Evolutionary conservation across 2,113 vertebrate genomes (phyloP).

Genomic region (Rhineura floridana): DNA sequence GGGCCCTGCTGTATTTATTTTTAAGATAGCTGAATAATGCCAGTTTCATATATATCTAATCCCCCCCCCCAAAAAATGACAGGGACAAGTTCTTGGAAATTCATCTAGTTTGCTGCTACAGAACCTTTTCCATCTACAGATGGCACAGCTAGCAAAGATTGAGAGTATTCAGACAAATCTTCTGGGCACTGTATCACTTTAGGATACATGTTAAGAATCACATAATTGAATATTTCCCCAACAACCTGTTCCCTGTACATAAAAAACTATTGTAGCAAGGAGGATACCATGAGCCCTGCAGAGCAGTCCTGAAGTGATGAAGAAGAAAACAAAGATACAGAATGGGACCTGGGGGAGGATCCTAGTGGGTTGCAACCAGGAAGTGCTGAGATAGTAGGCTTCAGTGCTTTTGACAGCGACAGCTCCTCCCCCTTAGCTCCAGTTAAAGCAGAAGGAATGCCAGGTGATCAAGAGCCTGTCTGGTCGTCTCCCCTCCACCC

Average conservation of each 20-base stretch:
- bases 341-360: no score
- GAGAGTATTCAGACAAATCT: constrained; percentile 84
- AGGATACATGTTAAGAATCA: background rate
- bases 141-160: constrained; percentile 88
- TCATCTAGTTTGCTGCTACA: constrained; percentile 84
- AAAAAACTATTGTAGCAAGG: background rate
- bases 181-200: background rate
- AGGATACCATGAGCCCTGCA: no score
- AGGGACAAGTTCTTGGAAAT: constrained; percentile 85
- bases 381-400: no score
- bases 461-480: no score
- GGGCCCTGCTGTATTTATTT: background rate
- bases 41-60: background rate
- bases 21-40: background rate
- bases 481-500: no score
- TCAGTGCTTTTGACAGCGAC: no score
- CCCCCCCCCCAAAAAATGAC: constrained; percentile 39
- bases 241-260: background rate
- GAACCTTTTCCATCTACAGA: constrained; percentile 86
- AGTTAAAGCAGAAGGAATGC: no score
- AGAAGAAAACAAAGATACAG: no score
- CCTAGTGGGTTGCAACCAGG: no score
- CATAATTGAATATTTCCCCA: background rate
- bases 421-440: no score
- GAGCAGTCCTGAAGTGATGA: no score